Conservation (phyloP, 2,113 vertebrate genomes). For the Tetrax tetrax region DNA sequence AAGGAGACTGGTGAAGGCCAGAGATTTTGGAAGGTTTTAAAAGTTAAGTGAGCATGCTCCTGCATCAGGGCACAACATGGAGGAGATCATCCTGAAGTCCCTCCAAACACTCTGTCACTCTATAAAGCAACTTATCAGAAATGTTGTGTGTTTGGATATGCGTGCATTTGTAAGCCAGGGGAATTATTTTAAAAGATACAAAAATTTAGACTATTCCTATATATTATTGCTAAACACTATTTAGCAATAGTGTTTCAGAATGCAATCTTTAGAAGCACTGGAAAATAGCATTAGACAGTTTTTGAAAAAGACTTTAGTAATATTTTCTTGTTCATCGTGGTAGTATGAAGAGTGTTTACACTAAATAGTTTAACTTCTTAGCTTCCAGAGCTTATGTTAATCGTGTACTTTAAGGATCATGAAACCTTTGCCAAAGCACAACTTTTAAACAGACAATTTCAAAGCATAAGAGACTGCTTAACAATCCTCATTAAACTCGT, state of each 20-base stretch:
- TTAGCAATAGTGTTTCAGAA: conserved; percentile 3
- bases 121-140: neutral
- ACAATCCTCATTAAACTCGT: neutral
- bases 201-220: neutral
- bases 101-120: neutral
- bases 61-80: neutral
- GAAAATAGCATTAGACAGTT: neutral
- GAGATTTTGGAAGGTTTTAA: neutral
- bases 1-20: neutral
- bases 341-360: neutral
- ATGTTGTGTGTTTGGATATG: neutral
- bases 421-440: neutral
- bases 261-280: neutral
- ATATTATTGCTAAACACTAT: neutral
- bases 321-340: neutral
- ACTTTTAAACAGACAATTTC: conserved; percentile 26
- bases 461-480: neutral
- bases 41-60: neutral
- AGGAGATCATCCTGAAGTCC: neutral
- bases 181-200: neutral
- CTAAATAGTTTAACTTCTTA: neutral
- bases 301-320: neutral
- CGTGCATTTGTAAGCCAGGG: neutral
- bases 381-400: neutral
- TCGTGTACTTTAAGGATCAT: neutral